These are phyloP conservation scores for Saguinus imperator DNA, from an alignment of 2,113 vertebrate genomes.

Conservation along the genomic window DNA sequence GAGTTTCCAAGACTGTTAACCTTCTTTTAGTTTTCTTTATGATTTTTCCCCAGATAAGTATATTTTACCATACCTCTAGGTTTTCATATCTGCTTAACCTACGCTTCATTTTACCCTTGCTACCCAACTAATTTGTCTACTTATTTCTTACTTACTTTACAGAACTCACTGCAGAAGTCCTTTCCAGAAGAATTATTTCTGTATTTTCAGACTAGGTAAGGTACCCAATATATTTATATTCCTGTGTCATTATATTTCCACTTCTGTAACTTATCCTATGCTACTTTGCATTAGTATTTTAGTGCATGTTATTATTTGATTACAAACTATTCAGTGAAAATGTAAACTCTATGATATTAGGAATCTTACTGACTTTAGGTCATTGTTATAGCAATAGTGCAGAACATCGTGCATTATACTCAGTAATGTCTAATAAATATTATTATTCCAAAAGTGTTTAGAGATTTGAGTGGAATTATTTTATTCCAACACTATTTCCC, in stretches of 20 bases:
- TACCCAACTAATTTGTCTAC: not conserved
- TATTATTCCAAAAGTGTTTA: not conserved
- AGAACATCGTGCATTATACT: not conserved
- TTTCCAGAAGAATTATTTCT: not conserved
- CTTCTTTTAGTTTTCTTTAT: not conserved
- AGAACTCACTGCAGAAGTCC: not conserved
- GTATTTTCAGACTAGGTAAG: not conserved
- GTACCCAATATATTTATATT: not conserved
- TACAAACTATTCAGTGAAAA: not conserved
- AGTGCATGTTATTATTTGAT: not conserved
- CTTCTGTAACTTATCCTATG: not conserved
- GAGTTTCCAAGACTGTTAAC: not conserved
- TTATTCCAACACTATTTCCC: not conserved
- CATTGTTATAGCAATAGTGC: not conserved
- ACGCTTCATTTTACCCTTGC: not conserved
- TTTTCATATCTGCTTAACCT: not conserved
- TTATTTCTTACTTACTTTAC: not conserved
- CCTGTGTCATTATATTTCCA: not conserved
- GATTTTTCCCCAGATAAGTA: not conserved
- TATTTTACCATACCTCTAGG: not conserved
- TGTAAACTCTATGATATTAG: not conserved
- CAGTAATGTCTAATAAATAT: not conserved
- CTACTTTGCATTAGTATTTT: not conserved
- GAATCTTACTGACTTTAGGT: not conserved
- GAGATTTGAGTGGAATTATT: not conserved